These are phyloP conservation scores for Ctenomys sociabilis DNA, from an alignment of 2,113 vertebrate genomes.

Conservation along the genomic window DNA sequence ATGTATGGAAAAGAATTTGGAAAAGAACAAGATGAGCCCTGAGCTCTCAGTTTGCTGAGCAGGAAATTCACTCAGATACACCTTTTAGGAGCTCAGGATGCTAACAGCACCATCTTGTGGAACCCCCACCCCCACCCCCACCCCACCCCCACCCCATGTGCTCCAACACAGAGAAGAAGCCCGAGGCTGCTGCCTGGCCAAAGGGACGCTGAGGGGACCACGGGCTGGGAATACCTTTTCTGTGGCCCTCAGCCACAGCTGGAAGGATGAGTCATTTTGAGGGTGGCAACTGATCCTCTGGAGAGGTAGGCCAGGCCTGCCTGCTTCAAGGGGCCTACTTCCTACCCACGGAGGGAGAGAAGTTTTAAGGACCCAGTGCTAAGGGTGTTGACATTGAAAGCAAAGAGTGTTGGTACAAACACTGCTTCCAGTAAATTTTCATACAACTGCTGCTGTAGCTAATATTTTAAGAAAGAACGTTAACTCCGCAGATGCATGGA, in stretches of 20 bases:
- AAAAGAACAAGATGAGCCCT: not conserved
- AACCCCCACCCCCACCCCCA: not conserved
- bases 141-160: rapidly evolving
- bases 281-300: not conserved
- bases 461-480: not conserved
- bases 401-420: not conserved
- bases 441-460: not conserved
- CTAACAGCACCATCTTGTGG: not conserved
- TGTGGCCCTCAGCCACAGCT: not conserved
- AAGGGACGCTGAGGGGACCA: rapidly evolving
- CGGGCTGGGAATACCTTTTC: not conserved
- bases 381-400: not conserved
- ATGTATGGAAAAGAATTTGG: not conserved
- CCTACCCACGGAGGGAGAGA: not conserved
- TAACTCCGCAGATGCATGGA: not conserved
- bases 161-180: not conserved
- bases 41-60: not conserved
- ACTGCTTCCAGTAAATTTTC: not conserved
- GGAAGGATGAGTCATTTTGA: not conserved
- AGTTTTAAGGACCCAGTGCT: not conserved
- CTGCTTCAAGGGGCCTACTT: not conserved
- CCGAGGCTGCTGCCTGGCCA: not conserved
- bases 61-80: not conserved
- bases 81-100: not conserved
- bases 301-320: not conserved